phyloP scores from a whole-genome alignment of 2,888 invertebrate genomes.

The Apotomis capreana region DNA sequence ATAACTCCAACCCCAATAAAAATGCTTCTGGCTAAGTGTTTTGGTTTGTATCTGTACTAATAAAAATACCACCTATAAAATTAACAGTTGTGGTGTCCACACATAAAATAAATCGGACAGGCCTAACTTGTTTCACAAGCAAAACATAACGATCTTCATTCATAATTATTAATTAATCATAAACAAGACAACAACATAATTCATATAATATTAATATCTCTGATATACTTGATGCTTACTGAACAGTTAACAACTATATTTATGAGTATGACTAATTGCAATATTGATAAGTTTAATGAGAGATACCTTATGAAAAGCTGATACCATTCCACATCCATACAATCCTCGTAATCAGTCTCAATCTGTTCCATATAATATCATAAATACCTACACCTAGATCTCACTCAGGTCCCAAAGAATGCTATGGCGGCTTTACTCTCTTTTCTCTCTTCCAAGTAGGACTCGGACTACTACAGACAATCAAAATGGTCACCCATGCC shows the following conservation, averaged over 20 bases:
- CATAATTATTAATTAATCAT: constrained; percentile 5
- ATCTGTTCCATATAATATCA: constrained; percentile 30
- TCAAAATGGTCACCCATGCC: no score
- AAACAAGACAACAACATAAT: neutral
- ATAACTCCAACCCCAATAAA: no score
- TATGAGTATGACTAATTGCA: constrained; percentile 9
- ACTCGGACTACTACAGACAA: no score
- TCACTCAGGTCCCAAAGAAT: neutral
- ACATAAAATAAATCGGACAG: neutral
- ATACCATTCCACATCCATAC: constrained; percentile 8
- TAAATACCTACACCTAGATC: constrained; percentile 5
- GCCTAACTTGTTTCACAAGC: neutral
- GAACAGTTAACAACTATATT: constrained; percentile 22
- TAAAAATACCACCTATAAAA: no score
- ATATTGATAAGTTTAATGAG: constrained; percentile 8
- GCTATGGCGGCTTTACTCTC: no score
- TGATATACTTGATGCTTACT: constrained; percentile 16
- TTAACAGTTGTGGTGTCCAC: neutral
- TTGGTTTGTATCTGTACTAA: no score
- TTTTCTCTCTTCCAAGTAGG: no score
- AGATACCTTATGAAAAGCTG: constrained; percentile 12
- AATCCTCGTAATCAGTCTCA: constrained; percentile 23
- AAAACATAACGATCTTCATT: neutral
- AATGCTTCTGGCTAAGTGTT: no score
- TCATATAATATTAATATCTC: neutral